These are phyloP conservation scores for Brachionus sp. DNA, from an alignment of 1,140 invertebrate genomes.

Conservation along the genomic window DNA sequence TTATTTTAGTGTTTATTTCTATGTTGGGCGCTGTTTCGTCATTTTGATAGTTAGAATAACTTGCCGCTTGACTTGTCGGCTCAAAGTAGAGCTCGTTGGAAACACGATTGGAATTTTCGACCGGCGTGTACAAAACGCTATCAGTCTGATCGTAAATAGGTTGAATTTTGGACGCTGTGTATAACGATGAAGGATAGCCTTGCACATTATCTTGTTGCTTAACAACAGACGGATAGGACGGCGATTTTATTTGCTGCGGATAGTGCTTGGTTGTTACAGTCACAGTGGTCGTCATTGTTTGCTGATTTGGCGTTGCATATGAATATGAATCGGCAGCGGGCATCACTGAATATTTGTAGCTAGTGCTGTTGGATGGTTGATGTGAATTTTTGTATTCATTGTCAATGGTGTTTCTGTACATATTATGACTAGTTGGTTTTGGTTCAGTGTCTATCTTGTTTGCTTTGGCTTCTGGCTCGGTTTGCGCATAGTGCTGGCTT, in stretches of 20 bases:
- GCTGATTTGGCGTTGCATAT: background rate
- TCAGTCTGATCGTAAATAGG: background rate
- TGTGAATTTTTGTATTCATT: background rate
- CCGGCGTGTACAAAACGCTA: background rate
- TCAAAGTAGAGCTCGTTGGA: background rate
- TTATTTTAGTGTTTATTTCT: conserved; percentile 14
- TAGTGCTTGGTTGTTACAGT: conserved; percentile 20
- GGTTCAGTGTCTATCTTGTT: background rate
- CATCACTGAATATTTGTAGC: background rate
- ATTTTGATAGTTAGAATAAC: background rate
- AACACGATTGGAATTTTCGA: background rate
- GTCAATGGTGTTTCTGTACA: background rate
- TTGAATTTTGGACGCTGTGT: background rate
- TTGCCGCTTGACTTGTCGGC: background rate
- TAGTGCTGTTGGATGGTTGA: no score
- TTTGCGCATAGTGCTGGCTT: background rate
- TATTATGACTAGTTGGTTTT: background rate
- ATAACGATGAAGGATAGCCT: background rate
- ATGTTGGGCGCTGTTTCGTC: background rate
- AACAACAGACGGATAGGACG: background rate
- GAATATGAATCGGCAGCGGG: background rate
- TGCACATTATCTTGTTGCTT: background rate
- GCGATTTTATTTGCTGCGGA: background rate
- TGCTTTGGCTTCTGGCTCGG: background rate
- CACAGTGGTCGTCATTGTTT: conserved; percentile 1